Conservation (phyloP, 92 coral and sea anemone genomes). For the Parazoanthus swiftii region DNA sequence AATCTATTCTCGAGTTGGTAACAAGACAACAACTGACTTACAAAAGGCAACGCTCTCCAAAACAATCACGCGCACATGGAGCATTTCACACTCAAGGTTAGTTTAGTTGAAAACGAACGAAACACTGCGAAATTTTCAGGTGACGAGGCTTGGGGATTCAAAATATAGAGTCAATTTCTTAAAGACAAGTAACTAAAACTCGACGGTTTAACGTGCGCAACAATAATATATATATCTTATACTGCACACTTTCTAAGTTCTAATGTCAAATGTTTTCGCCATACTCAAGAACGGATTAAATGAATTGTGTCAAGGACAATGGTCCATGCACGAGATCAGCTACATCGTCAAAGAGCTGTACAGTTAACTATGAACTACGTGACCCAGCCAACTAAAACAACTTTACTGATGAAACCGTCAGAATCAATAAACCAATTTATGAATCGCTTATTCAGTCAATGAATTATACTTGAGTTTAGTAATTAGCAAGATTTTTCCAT, state of each 20-base stretch:
- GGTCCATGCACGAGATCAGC: no score
- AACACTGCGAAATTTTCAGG: neutral
- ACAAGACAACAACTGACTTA: neutral
- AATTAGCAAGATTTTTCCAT: no score
- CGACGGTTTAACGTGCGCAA: neutral
- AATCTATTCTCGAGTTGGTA: neutral
- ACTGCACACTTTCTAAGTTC: neutral
- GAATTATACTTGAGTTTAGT: neutral
- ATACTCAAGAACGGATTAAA: no score
- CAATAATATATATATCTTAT: neutral
- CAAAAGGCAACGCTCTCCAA: neutral
- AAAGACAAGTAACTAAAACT: neutral
- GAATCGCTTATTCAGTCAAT: neutral
- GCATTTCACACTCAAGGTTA: neutral
- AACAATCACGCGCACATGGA: neutral
- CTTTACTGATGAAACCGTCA: no score
- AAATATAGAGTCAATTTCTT: neutral
- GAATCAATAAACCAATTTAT: neutral
- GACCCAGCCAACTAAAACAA: no score
- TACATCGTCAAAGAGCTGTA: no score
- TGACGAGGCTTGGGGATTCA: neutral
- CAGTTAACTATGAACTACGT: no score
- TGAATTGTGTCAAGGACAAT: no score
- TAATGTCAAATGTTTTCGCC: neutral
- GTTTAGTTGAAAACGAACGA: neutral